Percentiles rank a stretch among this genome's conserved stretches.
Evolutionary conservation across 2,888 invertebrate genomes (phyloP).

Genomic region (Corythucha ciliata): DNA sequence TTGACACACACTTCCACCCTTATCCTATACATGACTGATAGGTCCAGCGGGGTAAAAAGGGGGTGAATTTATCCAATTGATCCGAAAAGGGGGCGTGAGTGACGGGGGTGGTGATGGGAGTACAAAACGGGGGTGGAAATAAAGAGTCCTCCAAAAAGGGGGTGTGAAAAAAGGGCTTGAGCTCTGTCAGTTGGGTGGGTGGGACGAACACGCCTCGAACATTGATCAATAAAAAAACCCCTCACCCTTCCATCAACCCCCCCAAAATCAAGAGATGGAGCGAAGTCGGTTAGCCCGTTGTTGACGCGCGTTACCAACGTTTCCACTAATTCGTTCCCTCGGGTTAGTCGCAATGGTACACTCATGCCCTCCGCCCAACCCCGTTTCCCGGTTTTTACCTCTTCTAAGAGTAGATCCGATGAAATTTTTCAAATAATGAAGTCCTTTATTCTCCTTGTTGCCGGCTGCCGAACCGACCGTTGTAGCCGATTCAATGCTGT

Average conservation of each 20-base stretch:
- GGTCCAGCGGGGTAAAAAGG: constrained; percentile 4
- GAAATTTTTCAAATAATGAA: constrained; percentile 20
- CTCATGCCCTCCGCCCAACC: too few relatives aligned
- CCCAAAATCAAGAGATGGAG: too few relatives aligned
- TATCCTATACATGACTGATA: constrained; percentile 23
- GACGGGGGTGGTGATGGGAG: neutral
- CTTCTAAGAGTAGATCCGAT: constrained; percentile 20
- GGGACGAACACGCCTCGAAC: neutral
- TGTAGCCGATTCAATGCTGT: too few relatives aligned
- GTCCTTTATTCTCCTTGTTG: constrained; percentile 19
- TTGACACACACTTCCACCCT: constrained; percentile 12
- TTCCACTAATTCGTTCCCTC: too few relatives aligned
- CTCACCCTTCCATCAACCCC: too few relatives aligned
- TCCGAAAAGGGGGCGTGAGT: constrained; percentile 21
- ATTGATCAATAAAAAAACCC: neutral
- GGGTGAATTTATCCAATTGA: constrained; percentile 29
- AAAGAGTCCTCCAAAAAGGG: neutral
- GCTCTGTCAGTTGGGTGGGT: neutral
- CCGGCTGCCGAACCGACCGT: too few relatives aligned
- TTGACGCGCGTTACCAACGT: too few relatives aligned
- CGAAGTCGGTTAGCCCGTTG: too few relatives aligned
- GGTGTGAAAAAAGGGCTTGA: constrained; percentile 2
- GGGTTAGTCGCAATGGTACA: too few relatives aligned
- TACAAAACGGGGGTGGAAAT: neutral
- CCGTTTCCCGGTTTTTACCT: too few relatives aligned